phyloP scores from a whole-genome alignment of 2,888 invertebrate genomes.

The Hartigia nigra region DNA sequence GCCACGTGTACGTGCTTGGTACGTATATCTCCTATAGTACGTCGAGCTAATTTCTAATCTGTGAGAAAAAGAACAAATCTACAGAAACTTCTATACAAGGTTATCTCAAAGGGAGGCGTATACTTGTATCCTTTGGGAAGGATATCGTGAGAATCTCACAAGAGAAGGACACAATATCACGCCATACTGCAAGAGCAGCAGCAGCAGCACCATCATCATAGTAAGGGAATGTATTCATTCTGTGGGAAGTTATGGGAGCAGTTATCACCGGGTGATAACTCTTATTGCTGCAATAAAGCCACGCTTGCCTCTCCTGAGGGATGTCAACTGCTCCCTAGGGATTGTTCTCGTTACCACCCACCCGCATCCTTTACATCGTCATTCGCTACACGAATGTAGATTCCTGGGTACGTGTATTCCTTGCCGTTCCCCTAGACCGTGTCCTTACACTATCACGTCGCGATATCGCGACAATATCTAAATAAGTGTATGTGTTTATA shows the following conservation, averaged over 20 bases:
- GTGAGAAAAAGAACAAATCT: not conserved
- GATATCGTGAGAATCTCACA: not conserved
- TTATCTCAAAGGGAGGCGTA: not conserved
- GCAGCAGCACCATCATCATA: not conserved
- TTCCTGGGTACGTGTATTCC: not conserved
- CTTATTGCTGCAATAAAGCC: conserved; percentile 55
- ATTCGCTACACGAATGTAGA: conserved; percentile 2
- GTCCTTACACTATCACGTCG: not conserved
- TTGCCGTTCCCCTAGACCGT: not conserved
- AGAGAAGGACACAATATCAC: conserved; percentile 13
- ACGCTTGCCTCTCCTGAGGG: conserved; percentile 32
- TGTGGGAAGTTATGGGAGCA: conserved; percentile 44
- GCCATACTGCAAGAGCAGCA: not conserved
- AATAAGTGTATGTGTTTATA: not conserved
- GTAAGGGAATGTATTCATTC: conserved; percentile 35
- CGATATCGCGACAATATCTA: not conserved
- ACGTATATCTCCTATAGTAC: not conserved
- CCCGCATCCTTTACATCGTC: conserved; percentile 20
- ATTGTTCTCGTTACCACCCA: conserved; percentile 30
- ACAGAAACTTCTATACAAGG: not conserved
- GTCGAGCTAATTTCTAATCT: not conserved
- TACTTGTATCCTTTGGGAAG: not conserved
- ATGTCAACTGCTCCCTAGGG: conserved; percentile 35
- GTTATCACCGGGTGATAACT: conserved; percentile 56
- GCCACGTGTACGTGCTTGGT: not conserved